phyloP scores from a whole-genome alignment of 2,797 vertebrate species.

The Avahi laniger region DNA sequence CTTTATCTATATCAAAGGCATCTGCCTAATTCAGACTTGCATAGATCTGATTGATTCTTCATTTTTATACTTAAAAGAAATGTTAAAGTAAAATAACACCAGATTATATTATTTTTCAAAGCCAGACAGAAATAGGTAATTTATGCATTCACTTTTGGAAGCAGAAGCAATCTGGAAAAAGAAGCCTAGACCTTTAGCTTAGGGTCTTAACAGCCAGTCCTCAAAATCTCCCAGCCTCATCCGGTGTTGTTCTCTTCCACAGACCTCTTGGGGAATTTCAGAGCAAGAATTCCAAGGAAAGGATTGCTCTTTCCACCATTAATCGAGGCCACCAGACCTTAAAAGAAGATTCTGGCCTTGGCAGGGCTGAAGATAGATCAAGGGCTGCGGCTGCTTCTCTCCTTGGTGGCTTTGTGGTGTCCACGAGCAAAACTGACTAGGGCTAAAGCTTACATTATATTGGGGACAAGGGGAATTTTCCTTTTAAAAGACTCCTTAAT shows the following conservation, averaged over 20 bases:
- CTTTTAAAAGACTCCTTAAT: neutral
- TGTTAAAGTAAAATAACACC: neutral
- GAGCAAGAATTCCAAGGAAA: neutral
- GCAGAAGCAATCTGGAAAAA: neutral
- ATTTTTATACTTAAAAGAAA: neutral
- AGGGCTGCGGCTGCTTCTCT: neutral
- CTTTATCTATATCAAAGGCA: neutral
- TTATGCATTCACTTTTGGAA: conserved; percentile 4
- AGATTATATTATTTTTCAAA: neutral
- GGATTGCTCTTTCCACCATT: neutral
- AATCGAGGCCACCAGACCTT: neutral
- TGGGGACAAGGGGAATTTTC: neutral
- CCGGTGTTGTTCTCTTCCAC: neutral
- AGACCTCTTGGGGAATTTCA: neutral
- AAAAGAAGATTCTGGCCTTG: neutral
- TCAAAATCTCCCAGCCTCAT: neutral
- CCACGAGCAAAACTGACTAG: neutral
- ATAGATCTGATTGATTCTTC: neutral
- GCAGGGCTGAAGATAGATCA: neutral
- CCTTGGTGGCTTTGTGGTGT: neutral
- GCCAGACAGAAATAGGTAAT: neutral
- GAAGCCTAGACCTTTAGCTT: neutral
- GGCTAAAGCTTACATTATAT: neutral
- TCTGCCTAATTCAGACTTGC: neutral
- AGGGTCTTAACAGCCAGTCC: neutral